Base-by-base conservation (phyloP, 2,797 vertebrate genomes). In the Oceanodroma leucorhoa region DNA sequence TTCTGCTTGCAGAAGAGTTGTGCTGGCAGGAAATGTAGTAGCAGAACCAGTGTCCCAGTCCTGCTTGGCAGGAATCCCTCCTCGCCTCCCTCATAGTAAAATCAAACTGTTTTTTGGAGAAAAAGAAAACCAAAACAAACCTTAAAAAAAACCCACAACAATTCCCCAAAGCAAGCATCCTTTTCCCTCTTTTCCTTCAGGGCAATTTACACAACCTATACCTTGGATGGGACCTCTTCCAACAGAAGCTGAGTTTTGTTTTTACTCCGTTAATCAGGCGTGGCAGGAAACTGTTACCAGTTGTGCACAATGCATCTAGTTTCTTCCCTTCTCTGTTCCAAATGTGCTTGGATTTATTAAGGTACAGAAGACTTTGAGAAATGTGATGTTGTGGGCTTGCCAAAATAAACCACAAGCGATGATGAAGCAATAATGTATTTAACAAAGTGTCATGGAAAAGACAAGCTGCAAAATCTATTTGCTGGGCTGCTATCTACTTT, bases 201-300 rank as follows among this genome's bases (percentile, higher is more conserved):
- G 88, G 80, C 22, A 61, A 72, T 76, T 96, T 94, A 79, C 69
- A 80, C 90, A 94, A 94, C 78, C 67, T 76, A 15, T 83, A 72
- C 43, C 60, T 94, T 77, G 86, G 71, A 34, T 41, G 60, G 91
- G 61, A 84, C 24, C 45, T 55, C 54, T 87, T 91, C 94, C 93
- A 97, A 51, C 53, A 81, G 67, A 75, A 91, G 91, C 29, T 32
- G 69, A 65, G 73, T 62, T 86, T 85, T 94, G 73, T 77, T 90
- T 95, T 87, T 13, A 51, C 82, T 89, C 81, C 1, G 43, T 94
- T 93, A 93, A 83, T 90, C 78, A 92, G 95, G 94, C 34, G 62
- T 83, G 88, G 94, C 95, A 94, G 95, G 88, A 94, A 96, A 75
- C 94, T 89, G 48, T 91, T 94, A 83, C 83, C 91, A 86, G 67